Percentiles rank a stretch among this genome's conserved stretches.
These are phyloP conservation scores for Misgurnus mizolepis DNA, from an alignment of 2,113 vertebrate species.

Conservation along the genomic window DNA sequence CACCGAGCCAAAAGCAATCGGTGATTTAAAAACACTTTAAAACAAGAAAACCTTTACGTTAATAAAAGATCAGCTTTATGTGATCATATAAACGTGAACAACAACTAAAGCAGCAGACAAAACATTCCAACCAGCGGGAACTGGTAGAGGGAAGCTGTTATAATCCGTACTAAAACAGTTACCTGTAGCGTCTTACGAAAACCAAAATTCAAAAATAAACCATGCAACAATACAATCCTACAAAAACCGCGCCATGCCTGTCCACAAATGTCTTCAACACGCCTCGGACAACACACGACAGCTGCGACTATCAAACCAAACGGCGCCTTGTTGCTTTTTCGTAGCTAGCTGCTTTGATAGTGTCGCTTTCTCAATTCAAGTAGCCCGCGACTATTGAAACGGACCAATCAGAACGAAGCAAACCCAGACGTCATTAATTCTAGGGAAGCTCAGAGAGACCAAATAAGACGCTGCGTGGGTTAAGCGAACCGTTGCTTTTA, in stretches of 20 bases:
- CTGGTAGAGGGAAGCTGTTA: not conserved
- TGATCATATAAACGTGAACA: not conserved
- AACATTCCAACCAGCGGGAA: conserved; percentile 3
- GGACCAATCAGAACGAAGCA: conserved; percentile 76
- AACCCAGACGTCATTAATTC: not conserved
- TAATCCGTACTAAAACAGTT: conserved; percentile 31
- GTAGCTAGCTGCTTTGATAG: conserved; percentile 18
- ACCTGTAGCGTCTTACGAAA: conserved; percentile 25
- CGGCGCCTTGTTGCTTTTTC: conserved; percentile 37
- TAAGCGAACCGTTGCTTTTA: conserved; percentile 47
- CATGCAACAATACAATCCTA: not conserved
- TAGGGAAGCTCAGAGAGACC: conserved; percentile 59
- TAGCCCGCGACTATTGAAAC: conserved; percentile 99
- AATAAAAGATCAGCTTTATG: not conserved
- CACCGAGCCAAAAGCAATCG: not conserved
- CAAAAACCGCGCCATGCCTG: conserved; percentile 27
- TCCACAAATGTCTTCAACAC: too few species aligned
- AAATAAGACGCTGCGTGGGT: not conserved
- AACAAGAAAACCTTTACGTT: not conserved
- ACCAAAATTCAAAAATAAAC: not conserved
- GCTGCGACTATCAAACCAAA: not conserved
- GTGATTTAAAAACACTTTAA: not conserved
- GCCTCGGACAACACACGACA: not conserved
- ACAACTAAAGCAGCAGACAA: not conserved
- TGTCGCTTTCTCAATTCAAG: conserved; percentile 83